Conservation (phyloP, 2,888 invertebrate species). For the Glyphotaelius pellucidus region DNA sequence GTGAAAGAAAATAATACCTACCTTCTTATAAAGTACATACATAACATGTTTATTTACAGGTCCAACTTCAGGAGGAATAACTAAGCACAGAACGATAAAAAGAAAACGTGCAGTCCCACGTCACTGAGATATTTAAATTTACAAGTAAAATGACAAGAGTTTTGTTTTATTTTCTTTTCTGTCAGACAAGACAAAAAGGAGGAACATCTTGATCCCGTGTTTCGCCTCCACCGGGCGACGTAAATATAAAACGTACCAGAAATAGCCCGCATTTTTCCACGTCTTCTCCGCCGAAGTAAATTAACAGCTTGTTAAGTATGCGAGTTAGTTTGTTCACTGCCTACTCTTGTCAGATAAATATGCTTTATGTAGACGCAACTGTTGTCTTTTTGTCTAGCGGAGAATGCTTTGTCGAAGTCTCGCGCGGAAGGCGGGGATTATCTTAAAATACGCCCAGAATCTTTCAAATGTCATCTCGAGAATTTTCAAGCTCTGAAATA, state of each 20-base stretch:
- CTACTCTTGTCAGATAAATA: constrained; percentile 43
- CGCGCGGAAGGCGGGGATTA: constrained; percentile 18
- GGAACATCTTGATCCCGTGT: constrained; percentile 5
- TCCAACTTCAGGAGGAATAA: background rate
- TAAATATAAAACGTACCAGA: constrained; percentile 12
- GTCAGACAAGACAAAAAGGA: constrained; percentile 9
- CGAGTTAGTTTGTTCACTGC: constrained; percentile 46
- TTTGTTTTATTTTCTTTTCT: constrained; percentile 14
- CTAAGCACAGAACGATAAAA: background rate
- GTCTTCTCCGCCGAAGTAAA: constrained; percentile 59
- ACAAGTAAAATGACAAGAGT: constrained; percentile 28
- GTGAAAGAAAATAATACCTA: background rate
- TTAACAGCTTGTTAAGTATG: constrained; percentile 65
- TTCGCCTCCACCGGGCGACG: constrained; percentile 33
- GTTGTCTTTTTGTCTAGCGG: constrained; percentile 33
- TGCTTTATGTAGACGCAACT: constrained; percentile 34
- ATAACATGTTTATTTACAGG: background rate
- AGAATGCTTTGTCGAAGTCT: constrained; percentile 37
- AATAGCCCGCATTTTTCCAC: constrained; percentile 64
- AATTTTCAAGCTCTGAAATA: constrained; percentile 9
- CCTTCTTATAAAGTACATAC: background rate
- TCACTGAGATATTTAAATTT: constrained; percentile 12
- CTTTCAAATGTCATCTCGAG: constrained; percentile 20
- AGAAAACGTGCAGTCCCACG: background rate
- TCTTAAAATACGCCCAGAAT: constrained; percentile 42